These are phyloP conservation scores for Tanytarsus gracilentus DNA, from an alignment of 2,888 invertebrate genomes.

Conservation along the genomic window DNA sequence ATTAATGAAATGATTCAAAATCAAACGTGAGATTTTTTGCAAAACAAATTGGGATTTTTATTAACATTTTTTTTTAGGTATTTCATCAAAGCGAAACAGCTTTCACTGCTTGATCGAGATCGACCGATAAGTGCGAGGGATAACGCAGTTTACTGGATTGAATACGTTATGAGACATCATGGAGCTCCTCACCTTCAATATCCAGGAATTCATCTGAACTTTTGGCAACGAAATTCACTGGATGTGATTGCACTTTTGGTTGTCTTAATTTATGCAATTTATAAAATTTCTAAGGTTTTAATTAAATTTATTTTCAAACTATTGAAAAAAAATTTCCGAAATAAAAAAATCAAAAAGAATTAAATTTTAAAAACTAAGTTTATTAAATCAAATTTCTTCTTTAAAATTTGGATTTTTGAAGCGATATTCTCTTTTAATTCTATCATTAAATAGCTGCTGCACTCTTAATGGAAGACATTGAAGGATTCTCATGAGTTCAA, in stretches of 20 bases:
- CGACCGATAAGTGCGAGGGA: constrained; percentile 14
- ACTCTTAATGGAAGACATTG: not conserved
- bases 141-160: constrained; percentile 12
- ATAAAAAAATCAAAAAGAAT: not conserved
- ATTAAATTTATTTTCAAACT: not conserved
- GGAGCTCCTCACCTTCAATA: constrained; percentile 30
- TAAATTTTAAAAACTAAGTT: not conserved
- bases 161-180: constrained; percentile 16
- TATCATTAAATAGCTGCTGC: constrained; percentile 1
- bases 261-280: not conserved
- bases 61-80: not conserved
- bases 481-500: not conserved
- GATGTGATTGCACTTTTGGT: constrained; percentile 7
- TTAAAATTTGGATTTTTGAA: not conserved
- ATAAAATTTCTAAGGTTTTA: not conserved
- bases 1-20: constrained; percentile 36
- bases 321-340: not conserved
- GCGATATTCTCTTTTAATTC: not conserved
- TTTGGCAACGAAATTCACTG: not conserved
- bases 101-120: not conserved
- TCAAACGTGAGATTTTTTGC: constrained; percentile 32
- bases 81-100: not conserved
- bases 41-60: not conserved
- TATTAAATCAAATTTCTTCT: not conserved
- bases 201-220: constrained; percentile 14